Evolutionary conservation across 2,113 vertebrate species (phyloP), one percentile per base, ranked within the genome.

Genomic region (Tragelaphus imberbis): DNA sequence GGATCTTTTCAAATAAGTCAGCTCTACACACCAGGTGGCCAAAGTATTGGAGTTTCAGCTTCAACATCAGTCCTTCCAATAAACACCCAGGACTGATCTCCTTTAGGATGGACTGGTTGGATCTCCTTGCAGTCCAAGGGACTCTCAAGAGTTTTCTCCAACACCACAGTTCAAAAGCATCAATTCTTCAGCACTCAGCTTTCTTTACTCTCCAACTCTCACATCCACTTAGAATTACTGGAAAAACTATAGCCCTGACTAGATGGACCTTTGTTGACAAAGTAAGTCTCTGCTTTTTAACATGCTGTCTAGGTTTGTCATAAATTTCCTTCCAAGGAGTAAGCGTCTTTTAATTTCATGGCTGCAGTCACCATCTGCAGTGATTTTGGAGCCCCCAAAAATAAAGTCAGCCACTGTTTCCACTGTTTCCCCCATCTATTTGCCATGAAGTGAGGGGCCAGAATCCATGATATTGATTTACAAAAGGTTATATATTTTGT

Each of bases 401-500:
- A 12, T 36, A 6, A 12, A 23, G 4, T 71, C 68, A 36, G 9
- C 3, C n/a, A 6, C n/a, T 71, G n/a, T 33, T 65, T 65, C 61
- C 63, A 17, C 15, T 65, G 30, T 36, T 68, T 71, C n/a, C 10
- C 68, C n/a, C 19, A 40, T 40, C 68, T 71, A 40, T 71, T 71
- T 71, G 19, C 2, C 68, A 71, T 71, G 19, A 23, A 71, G 10
- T 71, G 68, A 40, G 68, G 19, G n/a, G 40, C 36, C 0, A 0
- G 68, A 40, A 40, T 19, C 21, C n/a, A 40, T 40, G 5, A 93
- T 95, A 96, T 30, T 91, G 5, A 84, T 96, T 79, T 95, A n/a
- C 36, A 89, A 92, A 95, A 97, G 49, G 2, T 3, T 0, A 0
- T 77, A 5, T 88, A 53, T 12, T 91, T 84, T 58, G 51, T 88